Base-by-base conservation (phyloP, 2,888 invertebrate species). In the Ectropis crepuscularia region DNA sequence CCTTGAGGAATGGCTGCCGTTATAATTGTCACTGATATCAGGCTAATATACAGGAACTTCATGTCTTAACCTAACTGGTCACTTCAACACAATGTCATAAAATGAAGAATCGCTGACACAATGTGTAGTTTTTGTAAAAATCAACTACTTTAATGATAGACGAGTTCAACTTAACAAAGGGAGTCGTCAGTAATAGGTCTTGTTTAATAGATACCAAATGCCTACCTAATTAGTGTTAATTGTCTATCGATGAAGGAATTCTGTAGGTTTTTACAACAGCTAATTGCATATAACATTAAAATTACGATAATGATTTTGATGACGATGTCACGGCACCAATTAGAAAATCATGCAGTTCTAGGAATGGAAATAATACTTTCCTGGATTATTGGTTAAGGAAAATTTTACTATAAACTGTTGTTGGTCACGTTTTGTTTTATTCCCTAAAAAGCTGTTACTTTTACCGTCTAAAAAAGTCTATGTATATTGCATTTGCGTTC, bases 341-440 rank as follows among this genome's bases (percentile, higher is more conserved):
- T 69, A 63, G 49, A 51, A 63, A 66, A 69, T 70, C 57, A 66
- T 65, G 47, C 16, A 38, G 8, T 69, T 70, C 69, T 62, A 4
- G 36, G 69, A 69, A 72, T 61, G 16, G 16, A 65, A 62, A 66
- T 37, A 69, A 69, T 62, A 63, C 66, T 66, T 66, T 65, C 55
- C 57, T 41, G 5, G 7, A 55, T 50, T 59, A 57, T 65, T 67
- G 37, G 8, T 6, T n/a, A 43, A 53, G 65, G 64, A 65, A 65
- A 62, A 57, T 39, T 37, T 60, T 63, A 61, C 48, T 54, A 61
- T 45, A 9, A n/a, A 6, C 9, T 53, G n/a, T 61, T 38, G 11
- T 37, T 61, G 63, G 67, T 67, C 67, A 63, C 6, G 16, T 28
- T 28, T 28, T 28, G 2, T 28, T 28, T 28, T 4, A 28, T 28